Percentiles rank a stretch among this genome's conserved stretches.
Conservation (phyloP, 2,113 vertebrate species). For the Gadus chalcogrammus region DNA sequence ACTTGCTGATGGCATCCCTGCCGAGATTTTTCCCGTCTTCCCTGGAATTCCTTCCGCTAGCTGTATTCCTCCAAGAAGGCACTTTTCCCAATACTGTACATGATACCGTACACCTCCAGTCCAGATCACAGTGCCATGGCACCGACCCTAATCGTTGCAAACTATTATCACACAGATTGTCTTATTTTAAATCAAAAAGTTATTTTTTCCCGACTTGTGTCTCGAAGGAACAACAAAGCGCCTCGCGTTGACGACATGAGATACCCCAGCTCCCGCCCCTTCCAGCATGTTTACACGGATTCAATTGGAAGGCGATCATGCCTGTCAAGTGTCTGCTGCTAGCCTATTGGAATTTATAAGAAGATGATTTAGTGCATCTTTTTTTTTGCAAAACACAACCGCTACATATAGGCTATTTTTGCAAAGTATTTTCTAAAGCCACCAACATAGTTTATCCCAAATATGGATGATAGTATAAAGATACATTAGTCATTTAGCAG, state of each 20-base stretch:
- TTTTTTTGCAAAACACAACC: too few relatives aligned
- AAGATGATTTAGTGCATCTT: too few relatives aligned
- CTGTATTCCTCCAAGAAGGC: conserved; percentile 8
- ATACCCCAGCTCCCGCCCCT: conserved; percentile 41
- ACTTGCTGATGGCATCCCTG: conserved; percentile 52
- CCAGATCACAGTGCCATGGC: neutral
- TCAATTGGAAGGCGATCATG: conserved; percentile 42
- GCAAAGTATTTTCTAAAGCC: too few relatives aligned
- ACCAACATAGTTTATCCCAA: too few relatives aligned
- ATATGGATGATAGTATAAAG: too few relatives aligned
- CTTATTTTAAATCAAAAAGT: neutral
- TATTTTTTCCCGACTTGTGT: conserved; percentile 32
- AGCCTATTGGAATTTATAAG: conserved; percentile 39
- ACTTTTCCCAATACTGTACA: conserved; percentile 2
- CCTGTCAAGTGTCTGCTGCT: conserved; percentile 26
- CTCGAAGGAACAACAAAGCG: conserved; percentile 69
- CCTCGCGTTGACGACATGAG: conserved; percentile 54
- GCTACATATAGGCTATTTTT: too few relatives aligned
- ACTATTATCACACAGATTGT: neutral
- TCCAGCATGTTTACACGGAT: conserved; percentile 35
- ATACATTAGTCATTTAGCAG: too few relatives aligned
- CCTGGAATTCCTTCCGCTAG: conserved; percentile 56
- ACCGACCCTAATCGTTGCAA: neutral
- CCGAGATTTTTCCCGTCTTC: conserved; percentile 42
- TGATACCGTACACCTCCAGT: neutral